Base-by-base conservation (phyloP, 2,888 invertebrate species). In the Buathra laborator region DNA sequence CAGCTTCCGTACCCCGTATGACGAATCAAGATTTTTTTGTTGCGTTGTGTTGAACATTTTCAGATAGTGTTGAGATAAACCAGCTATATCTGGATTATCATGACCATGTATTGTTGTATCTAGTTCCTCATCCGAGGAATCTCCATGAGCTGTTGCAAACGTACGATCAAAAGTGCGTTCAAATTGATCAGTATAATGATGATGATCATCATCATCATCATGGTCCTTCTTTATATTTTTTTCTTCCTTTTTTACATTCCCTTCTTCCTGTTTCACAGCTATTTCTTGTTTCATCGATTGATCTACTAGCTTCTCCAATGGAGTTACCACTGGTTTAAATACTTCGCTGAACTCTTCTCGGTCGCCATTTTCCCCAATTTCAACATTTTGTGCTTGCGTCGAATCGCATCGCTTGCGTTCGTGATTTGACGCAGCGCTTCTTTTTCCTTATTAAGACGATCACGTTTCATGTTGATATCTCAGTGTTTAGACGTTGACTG, bases 101-200 rank as follows among this genome's bases (percentile, higher is more conserved):
- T 89, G 0, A 16, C 10, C 19, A 88, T 90, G 85, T 93, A 94
- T 81, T 90, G 93, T 91, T 79, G 92, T 91, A 14, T 91, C 93
- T 10, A 94, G 87, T 90, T 94, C 94, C 9, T 92, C 92, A 90
- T 94, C 94, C 93, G 92, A 94, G n/a, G 93, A 87, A 85, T 94
- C 93, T 88, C 93, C 91, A 14, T 93, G 12, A 37, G 66, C 76
- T 4, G 62, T 79, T 43, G 32, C 44, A 64, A 48, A 71, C 3
- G 62, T 62, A 29, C 16, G 43, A 43, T 71, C 71, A 14, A 62
- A 24, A 16, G n/a, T 66, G 7, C 43, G 88, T 67, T 90, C 93
- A 85, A 91, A 91, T 64, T 92, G 37, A 5, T 87, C 32, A n/a
- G n/a, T n/a, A n/a, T n/a, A n/a, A n/a, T n/a, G n/a, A n/a, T n/a